phyloP scores from a whole-genome alignment of 2,888 invertebrate genomes.

The Synanthedon tipuliformis region DNA sequence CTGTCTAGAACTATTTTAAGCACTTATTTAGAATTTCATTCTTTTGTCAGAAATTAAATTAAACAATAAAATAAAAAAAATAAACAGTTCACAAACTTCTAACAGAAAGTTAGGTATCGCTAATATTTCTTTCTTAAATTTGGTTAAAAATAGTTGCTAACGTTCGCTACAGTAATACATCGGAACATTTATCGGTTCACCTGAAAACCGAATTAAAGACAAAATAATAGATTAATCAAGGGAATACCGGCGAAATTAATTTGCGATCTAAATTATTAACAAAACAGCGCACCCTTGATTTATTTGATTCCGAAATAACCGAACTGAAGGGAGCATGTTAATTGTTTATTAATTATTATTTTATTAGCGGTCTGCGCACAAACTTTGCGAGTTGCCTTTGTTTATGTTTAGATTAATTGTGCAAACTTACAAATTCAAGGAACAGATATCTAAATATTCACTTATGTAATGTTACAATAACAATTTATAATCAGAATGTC shows the following conservation, averaged over 20 bases:
- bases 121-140: no score
- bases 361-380: constrained; percentile 16
- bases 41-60: no score
- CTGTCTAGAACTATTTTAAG: no score
- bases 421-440: constrained; percentile 9
- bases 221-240: not conserved
- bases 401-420: constrained; percentile 39
- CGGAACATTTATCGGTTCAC: not conserved
- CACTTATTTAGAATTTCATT: no score
- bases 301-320: constrained; percentile 26
- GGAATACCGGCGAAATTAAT: not conserved
- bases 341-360: constrained; percentile 37
- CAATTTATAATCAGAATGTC: no score
- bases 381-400: constrained; percentile 14
- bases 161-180: no score
- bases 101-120: no score
- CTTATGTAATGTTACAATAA: no score
- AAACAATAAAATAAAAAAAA: no score
- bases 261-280: constrained; percentile 14
- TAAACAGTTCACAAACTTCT: no score
- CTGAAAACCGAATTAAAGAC: not conserved
- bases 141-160: no score
- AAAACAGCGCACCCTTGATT: constrained; percentile 24
- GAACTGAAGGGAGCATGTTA: constrained; percentile 15
- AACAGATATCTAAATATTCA: no score